Evolutionary conservation across 2,113 vertebrate species (phyloP).

Genomic region (Burhinus bistriatus): DNA sequence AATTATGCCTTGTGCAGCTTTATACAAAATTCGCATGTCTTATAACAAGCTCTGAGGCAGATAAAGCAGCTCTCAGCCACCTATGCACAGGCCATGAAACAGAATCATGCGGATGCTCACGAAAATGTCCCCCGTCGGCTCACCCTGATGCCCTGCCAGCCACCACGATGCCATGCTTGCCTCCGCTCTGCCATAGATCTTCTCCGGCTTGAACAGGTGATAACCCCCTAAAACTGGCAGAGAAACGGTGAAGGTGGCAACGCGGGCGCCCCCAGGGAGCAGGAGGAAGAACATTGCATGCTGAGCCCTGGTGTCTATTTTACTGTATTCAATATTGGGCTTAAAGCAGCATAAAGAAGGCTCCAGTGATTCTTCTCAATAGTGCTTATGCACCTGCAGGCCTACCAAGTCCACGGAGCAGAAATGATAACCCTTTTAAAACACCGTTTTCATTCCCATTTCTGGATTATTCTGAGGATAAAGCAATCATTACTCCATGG

Average conservation of each 20-base stretch:
- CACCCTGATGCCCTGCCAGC: neutral
- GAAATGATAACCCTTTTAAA: neutral
- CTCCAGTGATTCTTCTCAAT: neutral
- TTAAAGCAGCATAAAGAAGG: neutral
- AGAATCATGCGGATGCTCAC: fast-evolving
- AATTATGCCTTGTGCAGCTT: neutral
- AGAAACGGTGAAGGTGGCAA: neutral
- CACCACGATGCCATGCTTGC: fast-evolving
- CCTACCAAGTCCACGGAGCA: neutral
- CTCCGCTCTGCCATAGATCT: neutral
- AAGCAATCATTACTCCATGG: neutral
- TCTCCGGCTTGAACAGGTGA: neutral
- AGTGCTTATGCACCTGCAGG: neutral
- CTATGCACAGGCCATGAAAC: neutral
- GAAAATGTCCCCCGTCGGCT: fast-evolving
- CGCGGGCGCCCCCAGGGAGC: neutral
- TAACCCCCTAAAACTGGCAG: neutral
- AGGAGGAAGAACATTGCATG: fast-evolving
- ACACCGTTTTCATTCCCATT: neutral
- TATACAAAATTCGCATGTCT: neutral
- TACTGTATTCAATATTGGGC: neutral
- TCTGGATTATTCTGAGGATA: neutral
- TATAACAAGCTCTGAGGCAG: neutral
- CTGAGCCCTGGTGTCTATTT: neutral
- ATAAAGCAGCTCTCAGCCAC: neutral